These are phyloP conservation scores for Epinotia demarniana DNA, from an alignment of 2,888 invertebrate species.

Conservation along the genomic window DNA sequence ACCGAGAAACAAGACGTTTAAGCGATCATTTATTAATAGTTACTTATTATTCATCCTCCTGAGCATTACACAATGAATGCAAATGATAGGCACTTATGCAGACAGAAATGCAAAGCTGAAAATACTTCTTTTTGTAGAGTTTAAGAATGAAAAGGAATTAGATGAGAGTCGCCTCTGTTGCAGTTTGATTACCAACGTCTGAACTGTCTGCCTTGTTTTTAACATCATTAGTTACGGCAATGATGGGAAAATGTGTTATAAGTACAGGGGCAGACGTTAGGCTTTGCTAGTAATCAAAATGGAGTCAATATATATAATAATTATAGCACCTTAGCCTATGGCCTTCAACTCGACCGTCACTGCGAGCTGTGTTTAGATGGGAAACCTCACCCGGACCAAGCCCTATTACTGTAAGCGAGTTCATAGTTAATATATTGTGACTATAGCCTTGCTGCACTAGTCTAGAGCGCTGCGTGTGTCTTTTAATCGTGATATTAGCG, in stretches of 20 bases:
- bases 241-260: conserved; percentile 12
- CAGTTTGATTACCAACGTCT: conserved; percentile 38
- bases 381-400: conserved; percentile 30
- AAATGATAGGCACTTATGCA: conserved; percentile 65
- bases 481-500: conserved; percentile 78
- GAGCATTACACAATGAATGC: conserved; percentile 63
- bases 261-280: conserved; percentile 46
- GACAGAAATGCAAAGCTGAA: conserved; percentile 76
- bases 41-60: conserved; percentile 60
- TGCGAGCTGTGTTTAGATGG: conserved; percentile 56
- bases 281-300: conserved; percentile 54
- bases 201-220: conserved; percentile 44
- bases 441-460: conserved; percentile 76
- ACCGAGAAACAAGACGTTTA: conserved; percentile 80
- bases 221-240: conserved; percentile 13
- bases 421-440: conserved; percentile 68
- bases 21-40: conserved; percentile 59
- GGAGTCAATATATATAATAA: conserved; percentile 42
- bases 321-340: conserved; percentile 40
- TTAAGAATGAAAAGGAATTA: conserved; percentile 47
- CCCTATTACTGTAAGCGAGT: conserved; percentile 57
- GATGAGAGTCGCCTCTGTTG: conserved; percentile 47
- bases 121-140: conserved; percentile 52
- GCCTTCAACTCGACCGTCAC: conserved; percentile 54
- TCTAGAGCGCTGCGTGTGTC: conserved; percentile 75